Evolutionary conservation across 2,888 invertebrate species (phyloP).

Genomic region (Cepaea hortensis): DNA sequence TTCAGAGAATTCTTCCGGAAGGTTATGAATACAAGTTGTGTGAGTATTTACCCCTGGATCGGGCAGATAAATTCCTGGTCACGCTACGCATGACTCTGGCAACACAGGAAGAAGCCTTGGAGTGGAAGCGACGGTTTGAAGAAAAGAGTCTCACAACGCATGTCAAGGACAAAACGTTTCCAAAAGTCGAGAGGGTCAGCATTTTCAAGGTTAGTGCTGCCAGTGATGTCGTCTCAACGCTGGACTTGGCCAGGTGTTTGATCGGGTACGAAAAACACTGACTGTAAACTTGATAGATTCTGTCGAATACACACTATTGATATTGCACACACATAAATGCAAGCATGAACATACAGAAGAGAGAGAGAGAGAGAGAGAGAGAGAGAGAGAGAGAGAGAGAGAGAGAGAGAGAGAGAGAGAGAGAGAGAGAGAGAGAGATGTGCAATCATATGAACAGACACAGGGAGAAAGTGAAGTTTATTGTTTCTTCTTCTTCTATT

Average conservation of each 20-base stretch:
- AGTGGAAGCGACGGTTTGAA: conserved; percentile 43
- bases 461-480: too few species aligned
- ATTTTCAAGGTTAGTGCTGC: conserved; percentile 36
- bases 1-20: conserved; percentile 46
- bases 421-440: too few species aligned
- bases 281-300: background rate
- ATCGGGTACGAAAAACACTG: background rate
- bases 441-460: too few species aligned
- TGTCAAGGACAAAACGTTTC: conserved; percentile 36
- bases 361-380: too few species aligned
- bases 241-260: background rate
- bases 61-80: conserved; percentile 39
- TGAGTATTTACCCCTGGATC: conserved; percentile 38
- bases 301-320: background rate
- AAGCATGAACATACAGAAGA: too few species aligned
- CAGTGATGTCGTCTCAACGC: background rate
- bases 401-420: too few species aligned
- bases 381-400: too few species aligned
- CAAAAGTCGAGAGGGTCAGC: conserved; percentile 38
- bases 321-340: background rate
- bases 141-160: conserved; percentile 41
- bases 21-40: conserved; percentile 44
- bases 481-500: too few species aligned
- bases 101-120: conserved; percentile 34
- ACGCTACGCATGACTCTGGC: conserved; percentile 37